These are phyloP conservation scores for Boleophthalmus pectinirostris DNA, from an alignment of 2,113 vertebrate genomes.

Conservation along the genomic window DNA sequence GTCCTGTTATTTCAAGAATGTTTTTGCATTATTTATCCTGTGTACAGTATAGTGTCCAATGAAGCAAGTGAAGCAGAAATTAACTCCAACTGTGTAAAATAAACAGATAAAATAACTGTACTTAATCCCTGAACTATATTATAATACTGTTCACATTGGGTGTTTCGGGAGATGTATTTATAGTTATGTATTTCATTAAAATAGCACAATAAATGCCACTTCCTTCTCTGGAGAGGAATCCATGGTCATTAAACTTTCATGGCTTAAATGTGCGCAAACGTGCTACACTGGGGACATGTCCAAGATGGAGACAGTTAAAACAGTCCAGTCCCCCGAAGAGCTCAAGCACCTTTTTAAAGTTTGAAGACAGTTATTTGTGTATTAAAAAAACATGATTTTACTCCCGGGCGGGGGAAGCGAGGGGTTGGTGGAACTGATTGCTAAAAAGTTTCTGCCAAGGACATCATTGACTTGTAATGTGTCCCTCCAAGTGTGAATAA, in stretches of 20 bases:
- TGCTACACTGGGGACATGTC: not conserved
- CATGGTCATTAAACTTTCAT: slow-evolving; percentile 1
- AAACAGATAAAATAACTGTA: not conserved
- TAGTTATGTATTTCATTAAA: not conserved
- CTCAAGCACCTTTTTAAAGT: not conserved
- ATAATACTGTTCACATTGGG: not conserved
- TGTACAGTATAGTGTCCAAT: not conserved
- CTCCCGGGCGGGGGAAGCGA: not conserved
- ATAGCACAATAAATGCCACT: not conserved
- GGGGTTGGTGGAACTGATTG: not conserved
- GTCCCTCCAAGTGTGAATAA: not conserved
- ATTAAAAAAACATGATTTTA: not conserved
- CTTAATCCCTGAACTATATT: not conserved
- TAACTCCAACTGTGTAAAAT: not conserved
- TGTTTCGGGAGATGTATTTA: no score
- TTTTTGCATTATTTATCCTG: slow-evolving; percentile 7
- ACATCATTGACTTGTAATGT: not conserved
- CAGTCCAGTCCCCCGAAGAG: not conserved
- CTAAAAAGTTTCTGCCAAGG: not conserved
- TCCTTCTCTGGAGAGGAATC: not conserved
- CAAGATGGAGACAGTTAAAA: not conserved
- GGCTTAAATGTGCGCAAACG: slow-evolving; percentile 4
- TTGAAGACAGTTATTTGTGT: not conserved
- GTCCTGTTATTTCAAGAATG: not conserved
- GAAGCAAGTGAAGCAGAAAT: no score